Conservation (phyloP, 2,797 vertebrate species). For the Cephalopachus bancanus region DNA sequence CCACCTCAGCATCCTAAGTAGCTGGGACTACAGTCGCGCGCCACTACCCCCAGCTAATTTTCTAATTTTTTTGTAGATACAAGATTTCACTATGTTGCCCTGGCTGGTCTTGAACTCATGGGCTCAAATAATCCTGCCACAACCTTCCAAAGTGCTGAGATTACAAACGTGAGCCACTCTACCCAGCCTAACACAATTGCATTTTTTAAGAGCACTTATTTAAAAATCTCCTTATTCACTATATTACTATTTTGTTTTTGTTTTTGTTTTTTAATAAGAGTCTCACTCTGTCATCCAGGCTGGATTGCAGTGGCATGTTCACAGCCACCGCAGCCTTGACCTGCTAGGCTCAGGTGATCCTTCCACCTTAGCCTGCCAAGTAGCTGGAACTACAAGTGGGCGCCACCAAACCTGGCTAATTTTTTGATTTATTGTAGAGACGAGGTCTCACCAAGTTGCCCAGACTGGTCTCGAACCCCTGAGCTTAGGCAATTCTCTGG, state of each 20-base stretch:
- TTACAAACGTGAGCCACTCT: too few species aligned
- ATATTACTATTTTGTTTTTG: not conserved
- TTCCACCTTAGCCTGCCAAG: not conserved
- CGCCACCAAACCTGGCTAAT: not conserved
- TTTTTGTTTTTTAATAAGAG: not conserved
- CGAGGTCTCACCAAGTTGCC: not conserved
- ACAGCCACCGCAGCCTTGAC: not conserved
- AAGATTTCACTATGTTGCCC: too few species aligned
- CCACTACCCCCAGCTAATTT: too few species aligned
- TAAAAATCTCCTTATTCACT: too few species aligned
- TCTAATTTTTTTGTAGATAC: too few species aligned
- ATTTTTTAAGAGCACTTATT: not conserved
- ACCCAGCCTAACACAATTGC: fast-evolving
- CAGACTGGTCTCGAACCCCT: not conserved
- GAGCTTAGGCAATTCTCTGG: not conserved
- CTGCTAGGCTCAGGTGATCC: not conserved
- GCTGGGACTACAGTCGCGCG: too few species aligned
- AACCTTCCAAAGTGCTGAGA: too few species aligned
- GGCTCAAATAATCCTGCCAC: too few species aligned
- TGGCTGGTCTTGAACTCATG: too few species aligned
- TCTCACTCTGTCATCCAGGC: not conserved
- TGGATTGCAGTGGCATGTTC: not conserved
- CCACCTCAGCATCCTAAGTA: too few species aligned
- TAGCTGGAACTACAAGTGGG: not conserved
- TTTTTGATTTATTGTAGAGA: not conserved